A percentile compares a stretch with the other conserved stretches of the same genome.
Evolutionary conservation across 2,888 invertebrate species (phyloP).

Genomic region (Brachycybe producta): DNA sequence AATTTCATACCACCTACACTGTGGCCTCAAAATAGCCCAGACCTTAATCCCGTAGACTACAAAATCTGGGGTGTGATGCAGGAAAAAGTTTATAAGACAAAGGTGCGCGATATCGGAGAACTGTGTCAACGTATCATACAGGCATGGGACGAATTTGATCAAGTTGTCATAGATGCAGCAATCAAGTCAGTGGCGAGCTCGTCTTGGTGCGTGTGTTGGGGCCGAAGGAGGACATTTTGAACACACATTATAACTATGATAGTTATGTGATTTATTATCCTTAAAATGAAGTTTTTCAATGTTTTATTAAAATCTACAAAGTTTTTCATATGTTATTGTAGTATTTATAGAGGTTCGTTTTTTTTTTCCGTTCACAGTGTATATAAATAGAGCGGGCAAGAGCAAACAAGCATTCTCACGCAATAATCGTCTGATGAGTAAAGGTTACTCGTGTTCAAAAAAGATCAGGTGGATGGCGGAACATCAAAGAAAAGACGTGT

Average conservation of each 20-base stretch:
- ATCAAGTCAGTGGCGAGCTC: conserved; percentile 2
- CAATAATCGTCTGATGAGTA: too few relatives aligned
- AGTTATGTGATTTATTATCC: too few relatives aligned
- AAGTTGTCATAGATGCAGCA: not conserved
- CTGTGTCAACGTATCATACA: not conserved
- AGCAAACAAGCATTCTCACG: too few relatives aligned
- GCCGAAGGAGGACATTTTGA: conserved; percentile 5
- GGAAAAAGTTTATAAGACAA: not conserved
- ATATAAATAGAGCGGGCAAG: too few relatives aligned
- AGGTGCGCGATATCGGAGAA: not conserved
- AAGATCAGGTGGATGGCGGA: too few relatives aligned
- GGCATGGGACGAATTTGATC: not conserved
- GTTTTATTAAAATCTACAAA: too few relatives aligned
- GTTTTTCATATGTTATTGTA: too few relatives aligned
- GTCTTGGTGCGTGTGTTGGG: not conserved
- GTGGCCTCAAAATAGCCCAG: conserved; percentile 9
- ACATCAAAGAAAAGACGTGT: too few relatives aligned
- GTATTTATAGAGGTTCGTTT: too few relatives aligned
- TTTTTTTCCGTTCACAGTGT: too few relatives aligned
- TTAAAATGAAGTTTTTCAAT: too few relatives aligned
- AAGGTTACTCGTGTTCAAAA: too few relatives aligned
- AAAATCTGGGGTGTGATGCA: conserved; percentile 6
- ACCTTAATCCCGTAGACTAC: conserved; percentile 13
- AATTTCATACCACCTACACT: not conserved
- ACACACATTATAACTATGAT: conserved; percentile 20